Percentiles rank a stretch among this genome's conserved stretches.
Evolutionary conservation across 2,888 invertebrate genomes (phyloP).

Genomic region (Helleia helle): DNA sequence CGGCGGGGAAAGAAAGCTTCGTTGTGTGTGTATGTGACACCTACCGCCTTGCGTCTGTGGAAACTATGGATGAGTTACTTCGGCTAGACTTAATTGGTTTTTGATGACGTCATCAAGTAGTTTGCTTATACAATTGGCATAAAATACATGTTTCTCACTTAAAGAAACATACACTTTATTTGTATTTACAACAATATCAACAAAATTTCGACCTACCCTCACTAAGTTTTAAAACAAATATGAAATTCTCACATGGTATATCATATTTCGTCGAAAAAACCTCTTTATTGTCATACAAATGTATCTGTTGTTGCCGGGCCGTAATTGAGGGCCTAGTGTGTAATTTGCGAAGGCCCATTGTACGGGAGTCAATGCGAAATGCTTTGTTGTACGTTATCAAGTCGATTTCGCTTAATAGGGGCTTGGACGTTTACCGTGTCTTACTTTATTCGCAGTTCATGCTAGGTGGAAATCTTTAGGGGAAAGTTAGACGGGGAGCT

Average conservation of each 20-base stretch:
- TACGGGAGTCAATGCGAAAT: constrained; percentile 38
- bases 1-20: too few species aligned
- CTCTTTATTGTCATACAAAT: constrained; percentile 69
- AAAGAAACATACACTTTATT: too few species aligned
- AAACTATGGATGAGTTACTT: too few species aligned
- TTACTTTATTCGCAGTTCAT: constrained; percentile 6
- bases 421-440: constrained; percentile 1
- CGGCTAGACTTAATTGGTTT: too few species aligned
- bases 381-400: constrained; percentile 30
- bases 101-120: too few species aligned
- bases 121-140: too few species aligned
- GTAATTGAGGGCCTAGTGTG: constrained; percentile 60
- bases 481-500: not conserved
- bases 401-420: constrained; percentile 11
- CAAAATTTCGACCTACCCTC: not conserved
- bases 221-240: not conserved
- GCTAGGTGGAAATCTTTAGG: constrained; percentile 2
- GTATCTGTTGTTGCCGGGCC: constrained; percentile 59
- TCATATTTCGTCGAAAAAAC: constrained; percentile 56
- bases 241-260: constrained; percentile 27
- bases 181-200: too few species aligned
- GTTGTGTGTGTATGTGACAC: too few species aligned
- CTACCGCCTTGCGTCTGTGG: too few species aligned
- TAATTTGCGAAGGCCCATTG: constrained; percentile 60
- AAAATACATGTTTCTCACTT: too few species aligned